Base-by-base conservation (phyloP, 2,888 invertebrate species). In the Caenorhabditis sp. region DNA sequence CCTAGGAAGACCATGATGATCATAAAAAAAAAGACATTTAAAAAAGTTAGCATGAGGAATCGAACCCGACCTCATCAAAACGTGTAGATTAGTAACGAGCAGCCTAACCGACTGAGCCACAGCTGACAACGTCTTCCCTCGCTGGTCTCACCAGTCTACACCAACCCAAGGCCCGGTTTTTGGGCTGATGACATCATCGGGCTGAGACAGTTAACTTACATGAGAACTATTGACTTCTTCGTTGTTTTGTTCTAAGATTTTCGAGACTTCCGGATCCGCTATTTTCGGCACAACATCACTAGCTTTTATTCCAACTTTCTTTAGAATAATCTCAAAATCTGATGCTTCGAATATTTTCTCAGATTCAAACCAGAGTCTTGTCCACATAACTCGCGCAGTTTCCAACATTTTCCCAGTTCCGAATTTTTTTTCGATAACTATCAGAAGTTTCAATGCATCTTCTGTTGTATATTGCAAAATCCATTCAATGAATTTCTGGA, bases 331-430 rank as follows among this genome's bases (percentile, higher is more conserved):
- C 57, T 63, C 12, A 31, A 82, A 60, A 65, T 83, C 77, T n/a
- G 61, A 59, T 1, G 63, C 58, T 52, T 76, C 70, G 63, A 83
- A 78, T 14, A 83, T 81, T n/a, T 75, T 67, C 56, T 83, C 66
- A 38, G 72, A 76, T 8, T 76, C 50, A 21, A 60, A 64, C 81
- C 81, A 83, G 1, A 83, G 26, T 20, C 81, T 67, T 43, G 43
- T 58, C 78, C 77, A 83, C 53, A 83, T 68, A 49, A 77, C 79
- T 0, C 76, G 60, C 4, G 82, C 66, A 0, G 68, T 66, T 1
- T 56, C 43, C 3, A 63, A 27, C 64, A 76, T 64, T 43, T 43
- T 43, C 3, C 14, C 7, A 66, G 52, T 5, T 63, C 74, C 59
- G 38, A 59, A 63, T 38, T 63, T 59, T 21, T 68, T 57, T 31